A percentile compares a stretch with the other conserved stretches of the same genome.
Evolutionary conservation across 1,140 invertebrate species (phyloP).

Genomic region (Alviniconcha marisindica): DNA sequence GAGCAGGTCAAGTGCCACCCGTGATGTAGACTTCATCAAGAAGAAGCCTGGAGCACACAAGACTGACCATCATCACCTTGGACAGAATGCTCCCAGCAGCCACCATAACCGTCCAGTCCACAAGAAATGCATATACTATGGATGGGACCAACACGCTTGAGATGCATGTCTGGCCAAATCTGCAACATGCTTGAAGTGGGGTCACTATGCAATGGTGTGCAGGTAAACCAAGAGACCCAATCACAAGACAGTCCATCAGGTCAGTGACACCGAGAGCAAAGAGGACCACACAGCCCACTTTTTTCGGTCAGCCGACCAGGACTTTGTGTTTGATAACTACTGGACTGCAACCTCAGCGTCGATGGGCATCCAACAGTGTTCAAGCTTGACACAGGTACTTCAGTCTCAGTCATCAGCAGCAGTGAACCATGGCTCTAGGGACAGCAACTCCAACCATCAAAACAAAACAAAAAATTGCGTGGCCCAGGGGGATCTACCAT

Average conservation of each 20-base stretch:
- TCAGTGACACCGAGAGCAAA: too few species aligned
- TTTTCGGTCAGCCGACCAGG: background rate
- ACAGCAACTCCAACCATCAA: background rate
- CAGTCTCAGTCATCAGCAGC: background rate
- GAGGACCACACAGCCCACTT: background rate
- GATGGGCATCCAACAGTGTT: background rate
- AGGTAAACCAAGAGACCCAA: background rate
- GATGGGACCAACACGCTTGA: background rate
- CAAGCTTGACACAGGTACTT: background rate
- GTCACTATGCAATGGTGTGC: background rate
- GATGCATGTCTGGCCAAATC: background rate
- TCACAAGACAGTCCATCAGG: background rate
- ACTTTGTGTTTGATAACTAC: background rate
- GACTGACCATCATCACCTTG: too few species aligned
- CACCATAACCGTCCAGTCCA: background rate
- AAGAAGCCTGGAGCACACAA: too few species aligned
- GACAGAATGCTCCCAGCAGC: background rate
- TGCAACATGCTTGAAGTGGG: background rate
- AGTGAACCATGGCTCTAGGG: background rate
- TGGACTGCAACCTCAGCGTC: background rate
- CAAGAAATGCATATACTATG: background rate
- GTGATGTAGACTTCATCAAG: conserved; percentile 3
- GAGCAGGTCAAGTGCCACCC: background rate
- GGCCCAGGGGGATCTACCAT: background rate
- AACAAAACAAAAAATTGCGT: background rate